Conservation (phyloP, 2,113 vertebrate genomes). For the Brachypodius melanocephalos region DNA sequence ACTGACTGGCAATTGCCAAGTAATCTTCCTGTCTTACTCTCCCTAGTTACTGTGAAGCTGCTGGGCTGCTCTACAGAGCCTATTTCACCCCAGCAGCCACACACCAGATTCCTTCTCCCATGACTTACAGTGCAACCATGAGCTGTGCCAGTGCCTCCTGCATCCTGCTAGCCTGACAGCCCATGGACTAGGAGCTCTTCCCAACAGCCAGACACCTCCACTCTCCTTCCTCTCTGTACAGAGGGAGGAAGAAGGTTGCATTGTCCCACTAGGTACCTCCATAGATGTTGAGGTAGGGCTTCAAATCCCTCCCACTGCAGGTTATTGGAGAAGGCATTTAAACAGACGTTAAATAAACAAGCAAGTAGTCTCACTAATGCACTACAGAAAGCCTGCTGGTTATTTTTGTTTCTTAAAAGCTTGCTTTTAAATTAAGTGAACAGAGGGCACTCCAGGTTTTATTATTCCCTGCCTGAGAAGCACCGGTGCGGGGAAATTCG, state of each 20-base stretch:
- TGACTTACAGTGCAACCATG: accelerated
- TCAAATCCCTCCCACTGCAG: not conserved
- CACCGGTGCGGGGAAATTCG: not conserved
- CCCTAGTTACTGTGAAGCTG: not conserved
- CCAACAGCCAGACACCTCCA: not conserved
- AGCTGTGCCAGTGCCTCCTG: not conserved
- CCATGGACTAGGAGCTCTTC: not conserved
- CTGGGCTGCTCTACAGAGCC: not conserved
- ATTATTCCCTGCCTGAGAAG: not conserved
- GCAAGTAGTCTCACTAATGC: not conserved
- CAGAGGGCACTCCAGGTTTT: not conserved
- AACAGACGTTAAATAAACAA: not conserved
- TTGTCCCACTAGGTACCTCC: not conserved
- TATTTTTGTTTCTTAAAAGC: not conserved
- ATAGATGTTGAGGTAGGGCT: not conserved
- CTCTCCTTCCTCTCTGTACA: not conserved
- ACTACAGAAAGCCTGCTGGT: not conserved
- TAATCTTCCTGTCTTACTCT: not conserved
- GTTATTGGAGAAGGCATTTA: not conserved
- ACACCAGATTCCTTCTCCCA: not conserved
- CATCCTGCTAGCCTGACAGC: not conserved
- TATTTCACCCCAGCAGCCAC: not conserved
- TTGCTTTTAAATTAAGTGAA: not conserved
- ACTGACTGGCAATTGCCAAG: not conserved
- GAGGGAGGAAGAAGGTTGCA: not conserved